phyloP scores from a whole-genome alignment of 2,888 invertebrate species.

The Julus scanicus region DNA sequence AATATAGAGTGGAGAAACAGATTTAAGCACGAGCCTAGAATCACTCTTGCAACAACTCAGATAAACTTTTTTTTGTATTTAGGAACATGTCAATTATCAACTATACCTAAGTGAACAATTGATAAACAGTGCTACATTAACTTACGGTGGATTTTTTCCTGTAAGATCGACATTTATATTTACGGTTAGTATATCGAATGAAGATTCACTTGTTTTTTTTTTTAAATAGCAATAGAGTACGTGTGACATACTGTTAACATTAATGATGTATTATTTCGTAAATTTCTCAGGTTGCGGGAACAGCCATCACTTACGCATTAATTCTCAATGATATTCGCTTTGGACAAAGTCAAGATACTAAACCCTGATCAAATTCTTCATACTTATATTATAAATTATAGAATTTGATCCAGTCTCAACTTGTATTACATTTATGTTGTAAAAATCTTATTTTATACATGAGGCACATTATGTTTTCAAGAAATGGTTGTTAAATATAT shows the following conservation, averaged over 20 bases:
- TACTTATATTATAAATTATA: no score
- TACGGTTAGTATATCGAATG: not conserved
- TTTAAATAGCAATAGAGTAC: not conserved
- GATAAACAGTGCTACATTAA: not conserved
- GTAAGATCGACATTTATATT: not conserved
- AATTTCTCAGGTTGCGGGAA: constrained; percentile 5
- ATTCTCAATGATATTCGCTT: not conserved
- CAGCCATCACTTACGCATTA: constrained; percentile 12
- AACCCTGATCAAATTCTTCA: not conserved
- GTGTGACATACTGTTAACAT: not conserved
- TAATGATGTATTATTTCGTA: not conserved
- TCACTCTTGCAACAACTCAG: not conserved
- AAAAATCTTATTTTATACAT: no score
- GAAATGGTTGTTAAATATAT: no score
- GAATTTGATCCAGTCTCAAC: no score
- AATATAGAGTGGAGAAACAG: no score
- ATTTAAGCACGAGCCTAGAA: no score
- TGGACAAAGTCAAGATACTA: not conserved
- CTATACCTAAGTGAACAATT: constrained; percentile 20
- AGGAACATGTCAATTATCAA: constrained; percentile 33
- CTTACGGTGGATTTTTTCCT: constrained; percentile 4
- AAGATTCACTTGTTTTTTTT: not conserved
- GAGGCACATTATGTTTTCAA: no score
- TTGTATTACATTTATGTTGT: no score
- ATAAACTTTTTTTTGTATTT: not conserved